Percentiles rank a stretch among this genome's conserved stretches.
These are phyloP conservation scores for Trachemys scripta DNA, from an alignment of 2,113 vertebrate species.

Conservation along the genomic window DNA sequence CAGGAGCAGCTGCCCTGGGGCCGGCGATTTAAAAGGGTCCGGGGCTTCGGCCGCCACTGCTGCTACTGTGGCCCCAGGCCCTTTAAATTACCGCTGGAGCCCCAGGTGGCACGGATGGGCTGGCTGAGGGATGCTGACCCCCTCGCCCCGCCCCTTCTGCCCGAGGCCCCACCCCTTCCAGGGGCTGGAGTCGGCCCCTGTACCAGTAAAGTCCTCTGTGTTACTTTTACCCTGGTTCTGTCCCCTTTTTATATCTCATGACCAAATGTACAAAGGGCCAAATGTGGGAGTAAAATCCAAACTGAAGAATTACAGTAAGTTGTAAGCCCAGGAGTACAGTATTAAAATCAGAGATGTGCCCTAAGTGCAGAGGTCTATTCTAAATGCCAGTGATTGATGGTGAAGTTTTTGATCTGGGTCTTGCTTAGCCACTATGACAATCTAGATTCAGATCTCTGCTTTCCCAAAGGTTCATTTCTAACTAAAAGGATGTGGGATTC, in stretches of 20 bases:
- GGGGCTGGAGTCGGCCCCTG: too few species aligned
- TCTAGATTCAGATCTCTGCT: background rate
- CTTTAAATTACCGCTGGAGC: too few species aligned
- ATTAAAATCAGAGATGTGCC: background rate
- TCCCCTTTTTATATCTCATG: background rate
- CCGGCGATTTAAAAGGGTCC: too few species aligned
- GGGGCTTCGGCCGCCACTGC: too few species aligned
- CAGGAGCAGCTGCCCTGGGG: background rate
- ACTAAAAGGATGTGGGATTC: background rate
- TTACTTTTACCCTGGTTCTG: too few species aligned
- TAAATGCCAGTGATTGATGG: background rate
- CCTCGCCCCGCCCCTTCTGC: rapidly evolving
- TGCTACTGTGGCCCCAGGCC: too few species aligned
- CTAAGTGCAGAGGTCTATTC: background rate
- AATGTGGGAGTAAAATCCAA: background rate
- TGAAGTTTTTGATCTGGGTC: background rate
- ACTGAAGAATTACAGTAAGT: background rate
- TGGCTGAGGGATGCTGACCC: too few species aligned
- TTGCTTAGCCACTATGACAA: background rate
- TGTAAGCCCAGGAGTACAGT: background rate
- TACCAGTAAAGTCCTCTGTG: too few species aligned
- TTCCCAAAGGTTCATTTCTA: background rate
- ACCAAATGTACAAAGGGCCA: background rate
- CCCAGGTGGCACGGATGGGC: too few species aligned
- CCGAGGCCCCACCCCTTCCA: too few species aligned